Base-by-base conservation (phyloP, 2,113 vertebrate genomes). In the Lampris incognitus region DNA sequence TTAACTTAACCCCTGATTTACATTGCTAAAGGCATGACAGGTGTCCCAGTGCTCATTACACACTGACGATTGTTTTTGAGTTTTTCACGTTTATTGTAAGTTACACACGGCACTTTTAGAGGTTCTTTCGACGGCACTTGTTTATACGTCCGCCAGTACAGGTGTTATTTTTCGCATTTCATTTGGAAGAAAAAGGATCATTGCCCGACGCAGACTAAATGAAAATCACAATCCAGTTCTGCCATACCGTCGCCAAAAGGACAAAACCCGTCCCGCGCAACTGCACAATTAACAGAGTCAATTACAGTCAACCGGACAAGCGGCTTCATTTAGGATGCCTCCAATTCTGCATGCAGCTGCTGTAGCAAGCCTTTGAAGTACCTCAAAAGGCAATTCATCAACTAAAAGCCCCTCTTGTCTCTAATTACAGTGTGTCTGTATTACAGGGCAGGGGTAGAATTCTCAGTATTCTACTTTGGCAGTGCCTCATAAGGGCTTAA, bases 301-400 rank as follows among this genome's bases (percentile, higher is more conserved):
- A 74, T 61, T 58, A 38, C 44, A 85, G 64, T 74, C 65, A 61
- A 64, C 82, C 50, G 56, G 9, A 57, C 60, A 82, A 84, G 81
- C 60, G 77, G 58, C 37, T 74, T 78, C 81, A 75, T 72, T 52
- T 55, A 72, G 52, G 80, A 51, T 69, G 72, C 76, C 59, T 74
- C 48, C n/a, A 77, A 39, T 66, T 51, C 72, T 85, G 55, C 9
- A 38, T 79, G 83, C 85, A 87, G 90, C 88, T 89, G 85, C 79
- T 42, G 9, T 37, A 61, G 70, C 67, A 71, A 77, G 76, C 57
- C 86, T 93, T 93, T 93, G 89, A 93, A 90, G 80, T 78, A 77
- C 84, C 87, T 86, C 79, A 87, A 88, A 91, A 91, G 87, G 87
- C 90, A 91, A 91, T 92, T 92, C 75, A 81, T 80, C 85, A 81